These are phyloP conservation scores for Pseudococcus viburni DNA, from an alignment of 2,888 invertebrate species.

Conservation along the genomic window DNA sequence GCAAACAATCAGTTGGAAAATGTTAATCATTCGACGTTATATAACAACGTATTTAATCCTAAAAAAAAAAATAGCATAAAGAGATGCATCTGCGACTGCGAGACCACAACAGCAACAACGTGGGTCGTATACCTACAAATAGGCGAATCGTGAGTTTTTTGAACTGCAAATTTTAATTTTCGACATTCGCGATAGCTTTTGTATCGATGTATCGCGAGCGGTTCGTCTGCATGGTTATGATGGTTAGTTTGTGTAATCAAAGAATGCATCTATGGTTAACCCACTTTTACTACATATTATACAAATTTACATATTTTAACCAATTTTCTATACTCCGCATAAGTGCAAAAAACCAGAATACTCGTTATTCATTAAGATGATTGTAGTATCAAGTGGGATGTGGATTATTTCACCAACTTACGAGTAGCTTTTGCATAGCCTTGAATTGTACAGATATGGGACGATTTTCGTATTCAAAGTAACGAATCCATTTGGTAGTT, in stretches of 20 bases:
- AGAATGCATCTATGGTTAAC: conserved; percentile 23
- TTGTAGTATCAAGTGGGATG: conserved; percentile 3
- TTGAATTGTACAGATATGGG: not conserved
- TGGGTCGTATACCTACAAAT: not conserved
- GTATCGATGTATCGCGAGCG: not conserved
- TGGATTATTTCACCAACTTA: not conserved
- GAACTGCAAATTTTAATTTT: conserved; percentile 23
- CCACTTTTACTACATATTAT: conserved; percentile 31
- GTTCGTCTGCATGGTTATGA: not conserved
- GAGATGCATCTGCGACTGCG: not conserved
- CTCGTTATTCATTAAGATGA: not conserved
- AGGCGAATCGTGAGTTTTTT: conserved; percentile 41
- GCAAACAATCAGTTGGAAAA: conserved; percentile 46
- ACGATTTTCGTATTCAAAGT: not conserved
- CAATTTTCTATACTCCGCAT: not conserved
- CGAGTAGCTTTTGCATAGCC: not conserved
- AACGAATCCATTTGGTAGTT: not conserved
- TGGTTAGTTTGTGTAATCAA: conserved; percentile 20
- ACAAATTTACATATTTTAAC: conserved; percentile 38
- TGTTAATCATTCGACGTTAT: conserved; percentile 39
- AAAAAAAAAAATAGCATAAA: conserved; percentile 29
- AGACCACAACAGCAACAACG: not conserved
- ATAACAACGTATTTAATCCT: not conserved
- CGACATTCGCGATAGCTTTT: conserved; percentile 1
- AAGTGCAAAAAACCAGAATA: not conserved